Base-by-base conservation (phyloP, 2,888 invertebrate species). In the Pharmacophagus antenor region DNA sequence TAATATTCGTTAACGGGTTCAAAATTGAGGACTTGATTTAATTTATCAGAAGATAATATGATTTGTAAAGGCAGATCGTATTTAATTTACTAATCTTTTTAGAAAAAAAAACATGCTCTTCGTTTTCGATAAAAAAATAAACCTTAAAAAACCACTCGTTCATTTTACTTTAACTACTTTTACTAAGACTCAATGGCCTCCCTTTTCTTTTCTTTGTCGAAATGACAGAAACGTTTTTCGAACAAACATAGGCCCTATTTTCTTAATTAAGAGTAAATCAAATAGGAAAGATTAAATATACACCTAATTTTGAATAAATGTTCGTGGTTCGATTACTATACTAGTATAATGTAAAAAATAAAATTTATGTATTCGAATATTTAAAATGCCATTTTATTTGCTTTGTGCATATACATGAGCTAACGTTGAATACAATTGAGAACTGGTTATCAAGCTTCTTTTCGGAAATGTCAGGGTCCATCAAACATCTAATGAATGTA, bases 381-480 rank as follows among this genome's bases (percentile, higher is more conserved):
- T n/a, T n/a, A 37, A 37, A 37, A 37, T n/a, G 37, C 5, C 37
- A 4, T 8, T n/a, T 37, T 37, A n/a, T 3, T 37, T 37, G 37
- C n/a, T 42, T 17, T 20, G 15, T 42, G 18, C 47, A 47, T 17
- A 22, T 21, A 12, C 17, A 18, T 23, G 15, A 12, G 20, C 23
- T 31, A 2, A 31, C 7, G 22, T 23, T 31, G 21, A 48, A 67
- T 65, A 65, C 62, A 52, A 63, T 72, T 68, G 67, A 74, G 79
- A 79, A 80, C 79, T 75, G 75, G 80, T 80, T 79, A 79, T 71
- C 65, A 77, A 76, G 69, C 71, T 76, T 70, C 73, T 75, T 67
- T 54, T 37, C 20, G 73, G 67, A 88, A 87, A 88, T 88, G 87
- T 88, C 88, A 88, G 83, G 88, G 87, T 81, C 84, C 74, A 69